phyloP scores from a whole-genome alignment of 2,113 vertebrate species.

The Eudyptes chrysolophus region DNA sequence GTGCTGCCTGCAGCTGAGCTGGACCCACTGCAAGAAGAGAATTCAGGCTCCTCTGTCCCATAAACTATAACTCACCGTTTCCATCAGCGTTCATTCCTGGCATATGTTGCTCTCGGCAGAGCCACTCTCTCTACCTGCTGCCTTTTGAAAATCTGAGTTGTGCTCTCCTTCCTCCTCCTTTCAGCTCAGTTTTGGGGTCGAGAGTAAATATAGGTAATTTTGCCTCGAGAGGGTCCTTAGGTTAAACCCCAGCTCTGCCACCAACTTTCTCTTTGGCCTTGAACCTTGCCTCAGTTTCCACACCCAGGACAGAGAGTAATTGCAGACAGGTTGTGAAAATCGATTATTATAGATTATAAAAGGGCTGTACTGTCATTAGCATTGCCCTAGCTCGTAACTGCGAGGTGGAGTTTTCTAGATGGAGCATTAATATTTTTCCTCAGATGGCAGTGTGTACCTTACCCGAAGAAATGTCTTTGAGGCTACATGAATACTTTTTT shows the following conservation, averaged over 20 bases:
- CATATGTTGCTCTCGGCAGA: background rate
- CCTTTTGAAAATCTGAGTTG: fast-evolving
- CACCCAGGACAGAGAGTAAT: background rate
- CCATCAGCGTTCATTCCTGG: background rate
- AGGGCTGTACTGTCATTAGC: background rate
- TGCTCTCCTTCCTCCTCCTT: background rate
- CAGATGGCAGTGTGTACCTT: background rate
- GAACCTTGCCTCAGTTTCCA: conserved; percentile 9
- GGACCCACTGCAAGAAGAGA: background rate
- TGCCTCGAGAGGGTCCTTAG: background rate
- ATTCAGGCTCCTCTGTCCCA: background rate
- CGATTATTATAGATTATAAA: background rate
- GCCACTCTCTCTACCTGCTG: background rate
- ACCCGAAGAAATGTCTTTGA: background rate
- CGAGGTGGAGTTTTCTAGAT: background rate
- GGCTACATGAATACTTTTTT: background rate
- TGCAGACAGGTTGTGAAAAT: conserved; percentile 4
- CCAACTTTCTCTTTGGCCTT: background rate
- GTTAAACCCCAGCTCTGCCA: background rate
- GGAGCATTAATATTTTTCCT: background rate
- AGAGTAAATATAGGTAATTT: background rate
- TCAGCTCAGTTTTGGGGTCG: background rate
- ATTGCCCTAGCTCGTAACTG: background rate
- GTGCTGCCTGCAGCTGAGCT: background rate
- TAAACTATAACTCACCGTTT: background rate